These are phyloP conservation scores for Dryadula phaetusa DNA, from an alignment of 2,888 invertebrate species.

Conservation along the genomic window DNA sequence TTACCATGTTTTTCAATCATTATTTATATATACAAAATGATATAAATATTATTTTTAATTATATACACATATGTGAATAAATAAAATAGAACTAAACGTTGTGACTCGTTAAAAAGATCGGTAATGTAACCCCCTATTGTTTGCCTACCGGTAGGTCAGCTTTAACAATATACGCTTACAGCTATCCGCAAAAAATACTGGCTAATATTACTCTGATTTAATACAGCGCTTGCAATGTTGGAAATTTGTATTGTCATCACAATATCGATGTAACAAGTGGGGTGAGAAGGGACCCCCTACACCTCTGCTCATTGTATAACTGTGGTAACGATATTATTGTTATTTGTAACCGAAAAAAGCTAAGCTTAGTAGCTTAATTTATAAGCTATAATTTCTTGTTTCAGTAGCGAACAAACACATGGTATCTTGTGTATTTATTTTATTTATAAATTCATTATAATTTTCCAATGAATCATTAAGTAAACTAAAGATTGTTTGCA, in stretches of 20 bases:
- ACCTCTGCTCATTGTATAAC: constrained; percentile 34
- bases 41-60: background rate
- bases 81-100: background rate
- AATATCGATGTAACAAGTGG: constrained; percentile 43
- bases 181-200: constrained; percentile 33
- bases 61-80: background rate
- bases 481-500: no score
- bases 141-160: constrained; percentile 32
- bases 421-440: no score
- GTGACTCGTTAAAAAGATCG: constrained; percentile 26
- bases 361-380: no score
- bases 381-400: no score
- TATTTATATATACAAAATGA: background rate
- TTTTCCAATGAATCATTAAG: no score
- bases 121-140: constrained; percentile 43
- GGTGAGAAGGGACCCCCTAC: constrained; percentile 37
- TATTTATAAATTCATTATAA: no score
- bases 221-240: constrained; percentile 32
- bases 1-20: constrained; percentile 22
- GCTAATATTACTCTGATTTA: constrained; percentile 19
- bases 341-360: background rate
- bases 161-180: constrained; percentile 34
- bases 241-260: constrained; percentile 35
- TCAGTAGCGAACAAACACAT: no score
- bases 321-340: constrained; percentile 17